phyloP scores from a whole-genome alignment of 1,140 invertebrate genomes.

The Choristoneura fumiferana region DNA sequence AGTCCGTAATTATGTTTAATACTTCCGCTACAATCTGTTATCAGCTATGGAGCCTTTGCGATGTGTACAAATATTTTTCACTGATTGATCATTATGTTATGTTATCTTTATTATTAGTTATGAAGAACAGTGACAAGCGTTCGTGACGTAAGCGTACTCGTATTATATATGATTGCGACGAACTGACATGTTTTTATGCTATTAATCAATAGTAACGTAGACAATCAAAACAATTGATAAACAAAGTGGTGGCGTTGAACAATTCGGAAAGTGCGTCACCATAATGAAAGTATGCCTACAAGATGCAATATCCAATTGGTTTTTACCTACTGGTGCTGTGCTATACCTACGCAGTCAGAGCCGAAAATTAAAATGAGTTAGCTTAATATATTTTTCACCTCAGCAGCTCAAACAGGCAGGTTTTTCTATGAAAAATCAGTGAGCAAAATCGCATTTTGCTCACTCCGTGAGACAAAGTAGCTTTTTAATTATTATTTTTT shows the following conservation, averaged over 20 bases:
- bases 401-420: too few species aligned
- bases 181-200: slow-evolving; percentile 15
- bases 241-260: not conserved
- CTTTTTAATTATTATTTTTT: too few species aligned
- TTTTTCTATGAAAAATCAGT: too few species aligned
- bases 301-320: too few species aligned
- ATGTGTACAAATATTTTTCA: slow-evolving; percentile 13
- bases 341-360: too few species aligned
- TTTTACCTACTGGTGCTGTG: not conserved
- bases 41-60: not conserved
- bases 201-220: slow-evolving; percentile 1
- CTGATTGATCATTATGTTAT: slow-evolving; percentile 10
- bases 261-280: not conserved
- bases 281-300: not conserved
- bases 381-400: too few species aligned
- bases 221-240: not conserved
- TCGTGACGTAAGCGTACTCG: slow-evolving; percentile 1
- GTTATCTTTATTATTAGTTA: not conserved
- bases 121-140: not conserved
- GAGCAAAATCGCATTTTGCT: too few species aligned
- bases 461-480: too few species aligned
- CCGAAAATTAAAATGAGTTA: too few species aligned
- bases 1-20: too few species aligned
- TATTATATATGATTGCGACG: slow-evolving; percentile 14
- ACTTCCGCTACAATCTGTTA: too few species aligned